phyloP scores from a whole-genome alignment of 2,113 vertebrate species.

The Sterna hirundo region DNA sequence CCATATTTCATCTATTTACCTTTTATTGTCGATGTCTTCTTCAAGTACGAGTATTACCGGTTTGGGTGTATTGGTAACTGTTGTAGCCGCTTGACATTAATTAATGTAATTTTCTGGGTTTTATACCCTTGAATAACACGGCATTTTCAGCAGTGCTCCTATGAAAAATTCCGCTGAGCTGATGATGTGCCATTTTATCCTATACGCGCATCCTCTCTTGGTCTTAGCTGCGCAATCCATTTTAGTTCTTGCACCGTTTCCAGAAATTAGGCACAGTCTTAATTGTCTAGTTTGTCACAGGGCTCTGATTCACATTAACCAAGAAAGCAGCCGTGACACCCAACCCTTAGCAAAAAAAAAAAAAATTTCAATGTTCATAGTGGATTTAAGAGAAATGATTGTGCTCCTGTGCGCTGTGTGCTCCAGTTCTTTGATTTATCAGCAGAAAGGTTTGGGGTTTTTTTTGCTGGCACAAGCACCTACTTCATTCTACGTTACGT shows the following conservation, averaged over 20 bases:
- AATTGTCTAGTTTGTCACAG: not conserved
- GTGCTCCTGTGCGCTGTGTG: not conserved
- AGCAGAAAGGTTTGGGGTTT: not conserved
- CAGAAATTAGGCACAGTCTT: not conserved
- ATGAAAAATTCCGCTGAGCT: not conserved
- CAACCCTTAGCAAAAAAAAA: not conserved
- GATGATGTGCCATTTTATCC: not conserved
- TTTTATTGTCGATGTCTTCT: not conserved
- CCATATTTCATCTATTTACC: not conserved
- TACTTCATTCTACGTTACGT: not conserved
- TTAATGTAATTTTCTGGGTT: not conserved
- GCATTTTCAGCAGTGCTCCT: not conserved
- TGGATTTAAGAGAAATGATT: not conserved
- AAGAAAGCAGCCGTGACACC: not conserved
- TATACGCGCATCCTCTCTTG: not conserved
- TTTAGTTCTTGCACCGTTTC: not conserved
- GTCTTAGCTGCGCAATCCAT: not conserved
- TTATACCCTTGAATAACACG: not conserved
- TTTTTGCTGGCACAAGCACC: not conserved
- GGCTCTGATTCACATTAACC: not conserved
- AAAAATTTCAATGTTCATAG: not conserved
- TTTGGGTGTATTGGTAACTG: not conserved
- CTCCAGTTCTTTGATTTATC: not conserved
- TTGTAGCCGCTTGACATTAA: not conserved
- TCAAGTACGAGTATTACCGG: not conserved